Evolutionary conservation across 1,140 invertebrate species (phyloP).

Genomic region (Lysiphlebus fabarum): DNA sequence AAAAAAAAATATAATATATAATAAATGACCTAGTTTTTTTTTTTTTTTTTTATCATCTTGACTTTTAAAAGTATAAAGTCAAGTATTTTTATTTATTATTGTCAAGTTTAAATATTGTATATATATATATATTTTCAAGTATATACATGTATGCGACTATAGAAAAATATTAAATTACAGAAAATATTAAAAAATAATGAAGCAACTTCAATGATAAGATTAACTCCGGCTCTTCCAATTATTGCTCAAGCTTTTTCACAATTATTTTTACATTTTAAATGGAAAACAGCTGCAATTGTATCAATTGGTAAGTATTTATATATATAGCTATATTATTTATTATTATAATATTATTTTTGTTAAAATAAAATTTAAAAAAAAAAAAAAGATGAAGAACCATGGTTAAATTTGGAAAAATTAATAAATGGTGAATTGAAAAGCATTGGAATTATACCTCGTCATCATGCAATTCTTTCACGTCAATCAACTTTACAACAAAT

Average conservation of each 20-base stretch:
- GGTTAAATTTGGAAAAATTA: conserved; percentile 44
- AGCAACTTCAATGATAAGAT: conserved; percentile 44
- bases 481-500: conserved; percentile 39
- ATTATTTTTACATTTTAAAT: conserved; percentile 47
- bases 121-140: background rate
- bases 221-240: conserved; percentile 46
- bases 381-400: conserved; percentile 49
- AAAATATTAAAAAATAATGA: conserved; percentile 39
- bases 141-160: background rate
- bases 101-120: background rate
- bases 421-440: conserved; percentile 43
- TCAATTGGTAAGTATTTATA: conserved; percentile 38
- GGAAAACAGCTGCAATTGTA: conserved; percentile 47
- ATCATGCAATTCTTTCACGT: conserved; percentile 45
- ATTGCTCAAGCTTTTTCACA: conserved; percentile 44
- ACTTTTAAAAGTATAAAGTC: too few relatives aligned
- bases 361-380: background rate
- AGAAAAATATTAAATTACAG: conserved; percentile 33
- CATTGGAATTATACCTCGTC: conserved; percentile 49
- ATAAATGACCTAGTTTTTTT: too few relatives aligned
- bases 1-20: too few relatives aligned
- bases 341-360: background rate
- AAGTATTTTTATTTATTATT: too few relatives aligned
- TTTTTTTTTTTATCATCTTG: too few relatives aligned
- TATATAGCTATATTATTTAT: background rate